Evolutionary conservation across 2,888 invertebrate species (phyloP).

Genomic region (Dendrolimus pini): DNA sequence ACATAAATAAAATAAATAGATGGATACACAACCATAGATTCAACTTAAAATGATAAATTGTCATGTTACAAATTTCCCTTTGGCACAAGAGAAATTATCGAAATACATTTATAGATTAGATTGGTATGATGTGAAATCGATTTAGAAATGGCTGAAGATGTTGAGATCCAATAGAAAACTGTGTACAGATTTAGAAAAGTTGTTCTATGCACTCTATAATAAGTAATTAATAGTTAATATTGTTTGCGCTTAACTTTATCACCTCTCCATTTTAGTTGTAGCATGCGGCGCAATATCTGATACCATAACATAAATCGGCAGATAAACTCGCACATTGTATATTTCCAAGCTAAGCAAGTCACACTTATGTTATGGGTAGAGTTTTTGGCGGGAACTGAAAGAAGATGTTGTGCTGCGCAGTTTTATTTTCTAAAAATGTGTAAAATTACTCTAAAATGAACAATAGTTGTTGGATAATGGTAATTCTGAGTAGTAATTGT

Average conservation of each 20-base stretch:
- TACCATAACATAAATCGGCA: conserved; percentile 2
- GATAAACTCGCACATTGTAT: too few relatives aligned
- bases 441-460: too few relatives aligned
- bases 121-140: conserved; percentile 25
- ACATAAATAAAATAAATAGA: conserved; percentile 59
- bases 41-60: conserved; percentile 40
- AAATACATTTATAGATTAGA: conserved; percentile 22
- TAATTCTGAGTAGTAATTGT: too few relatives aligned
- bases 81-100: conserved; percentile 54
- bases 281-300: conserved; percentile 14
- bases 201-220: too few relatives aligned
- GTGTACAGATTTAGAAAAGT: conserved; percentile 46
- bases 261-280: not conserved
- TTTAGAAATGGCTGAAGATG: conserved; percentile 37
- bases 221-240: too few relatives aligned
- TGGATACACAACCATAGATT: conserved; percentile 38
- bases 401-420: too few relatives aligned
- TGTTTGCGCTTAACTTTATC: not conserved
- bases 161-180: conserved; percentile 69
- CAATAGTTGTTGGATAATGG: too few relatives aligned
- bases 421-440: too few relatives aligned
- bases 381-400: too few relatives aligned
- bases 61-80: conserved; percentile 58
- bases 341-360: too few relatives aligned
- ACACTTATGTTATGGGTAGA: too few relatives aligned